Conservation (phyloP, 2,797 vertebrate genomes). For the Falco rusticolus region DNA sequence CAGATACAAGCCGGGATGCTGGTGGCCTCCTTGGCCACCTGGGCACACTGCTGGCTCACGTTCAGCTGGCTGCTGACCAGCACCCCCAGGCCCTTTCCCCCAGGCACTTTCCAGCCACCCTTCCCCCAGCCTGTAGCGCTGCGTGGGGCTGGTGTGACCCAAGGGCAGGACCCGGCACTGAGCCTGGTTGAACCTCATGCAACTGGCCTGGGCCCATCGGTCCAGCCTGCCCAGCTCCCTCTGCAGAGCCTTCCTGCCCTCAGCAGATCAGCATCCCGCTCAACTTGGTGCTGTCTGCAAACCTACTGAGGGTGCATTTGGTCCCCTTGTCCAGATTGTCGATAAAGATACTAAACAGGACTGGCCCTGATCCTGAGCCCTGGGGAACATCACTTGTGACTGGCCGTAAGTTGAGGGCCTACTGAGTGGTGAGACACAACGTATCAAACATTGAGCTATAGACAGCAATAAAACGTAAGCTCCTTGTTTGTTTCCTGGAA, state of each 20-base stretch:
- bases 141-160: no score
- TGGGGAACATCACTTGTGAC: neutral
- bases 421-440: neutral
- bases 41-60: neutral
- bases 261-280: neutral
- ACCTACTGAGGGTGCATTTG: neutral
- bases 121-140: neutral
- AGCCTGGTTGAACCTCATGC: neutral
- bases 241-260: neutral
- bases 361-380: neutral
- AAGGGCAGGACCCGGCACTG: neutral
- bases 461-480: neutral
- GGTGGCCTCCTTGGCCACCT: neutral
- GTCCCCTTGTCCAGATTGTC: neutral
- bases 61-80: neutral
- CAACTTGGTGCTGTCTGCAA: neutral
- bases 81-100: neutral
- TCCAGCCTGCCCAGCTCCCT: neutral
- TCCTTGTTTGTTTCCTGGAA: neutral
- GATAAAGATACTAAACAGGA: neutral
- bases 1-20: neutral
- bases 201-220: fast-evolving
- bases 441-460: neutral
- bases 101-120: neutral
- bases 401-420: neutral